Conservation (phyloP, 2,888 invertebrate species). For the Aethes cnicana region DNA sequence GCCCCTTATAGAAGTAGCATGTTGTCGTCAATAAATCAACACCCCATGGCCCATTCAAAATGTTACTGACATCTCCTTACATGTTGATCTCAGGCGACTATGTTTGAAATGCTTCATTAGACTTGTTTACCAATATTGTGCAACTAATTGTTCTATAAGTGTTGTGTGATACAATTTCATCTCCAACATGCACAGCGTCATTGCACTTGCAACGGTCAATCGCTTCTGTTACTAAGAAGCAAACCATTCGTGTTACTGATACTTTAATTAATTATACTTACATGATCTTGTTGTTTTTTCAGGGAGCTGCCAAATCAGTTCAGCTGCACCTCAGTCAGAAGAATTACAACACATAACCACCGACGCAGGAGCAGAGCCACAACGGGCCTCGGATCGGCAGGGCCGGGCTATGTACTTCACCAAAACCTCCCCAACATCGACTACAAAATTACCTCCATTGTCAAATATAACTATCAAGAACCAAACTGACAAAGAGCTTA, state of each 20-base stretch:
- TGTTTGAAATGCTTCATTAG: not conserved
- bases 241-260: not conserved
- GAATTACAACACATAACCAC: constrained; percentile 55
- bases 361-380: constrained; percentile 48
- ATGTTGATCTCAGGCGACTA: not conserved
- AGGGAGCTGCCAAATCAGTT: constrained; percentile 57
- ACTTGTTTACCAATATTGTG: constrained; percentile 3
- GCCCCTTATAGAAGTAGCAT: no score
- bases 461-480: constrained; percentile 49
- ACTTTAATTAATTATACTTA: not conserved
- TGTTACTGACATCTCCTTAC: not conserved
- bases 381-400: constrained; percentile 55
- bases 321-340: constrained; percentile 67
- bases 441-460: constrained; percentile 40
- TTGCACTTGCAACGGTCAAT: not conserved
- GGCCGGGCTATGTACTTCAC: constrained; percentile 70
- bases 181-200: not conserved
- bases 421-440: constrained; percentile 50
- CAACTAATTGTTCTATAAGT: not conserved
- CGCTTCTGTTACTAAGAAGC: constrained; percentile 2
- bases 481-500: constrained; percentile 37
- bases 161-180: not conserved
- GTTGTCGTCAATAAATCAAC: no score
- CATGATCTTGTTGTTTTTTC: constrained; percentile 44
- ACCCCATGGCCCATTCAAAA: no score